Base-by-base conservation (phyloP, 37 sponge, comb jelly and placozoan genomes). In the Halisarca cf. caerulea region DNA sequence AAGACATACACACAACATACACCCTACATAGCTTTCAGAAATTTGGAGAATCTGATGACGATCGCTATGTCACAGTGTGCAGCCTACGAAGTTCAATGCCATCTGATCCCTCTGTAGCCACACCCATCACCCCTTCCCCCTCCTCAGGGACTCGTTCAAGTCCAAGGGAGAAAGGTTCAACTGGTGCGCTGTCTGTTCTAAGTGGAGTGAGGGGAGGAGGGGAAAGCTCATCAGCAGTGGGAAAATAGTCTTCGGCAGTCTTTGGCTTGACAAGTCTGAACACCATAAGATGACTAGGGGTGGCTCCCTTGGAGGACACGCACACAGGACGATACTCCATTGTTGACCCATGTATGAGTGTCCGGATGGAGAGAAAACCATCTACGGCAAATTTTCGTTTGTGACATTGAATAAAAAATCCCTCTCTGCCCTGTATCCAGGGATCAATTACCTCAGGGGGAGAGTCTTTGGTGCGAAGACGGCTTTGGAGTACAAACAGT, bases 391-490 rank as follows among this genome's bases (percentile, higher is more conserved):
- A 79, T 33, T 28, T 58, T 3, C 84, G 53, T 3, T 43, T 66
- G 3, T 43, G 41, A 37, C 92, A 91, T 64, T 84, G 75, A 53
- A 91, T 87, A 78, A 60, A 91, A 57, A 82, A 91, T 27, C 70
- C 55, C 25, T 91, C 88, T 20, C 72, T 33, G 40, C 92, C 88
- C 2, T 59, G 40, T 15, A 64, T 20, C 88, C 88, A 91, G 0
- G 42, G 42, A 38, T 18, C 55, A 0, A 23, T 24, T 1, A 55
- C 57, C 8, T 73, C 74, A 33, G 81, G 71, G 0, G 85, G 88
- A 15, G 38, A n/a, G 21, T 39, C 15, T 20, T 32, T 24, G 3
- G 84, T 80, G 34, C 59, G 15, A 0, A 84, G 28, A 44, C 91
- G 77, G 38, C 86, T 88, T 33, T 80, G 85, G 0, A 91, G 83